phyloP scores from a whole-genome alignment of 2,888 invertebrate genomes.

The Lymantria monacha region DNA sequence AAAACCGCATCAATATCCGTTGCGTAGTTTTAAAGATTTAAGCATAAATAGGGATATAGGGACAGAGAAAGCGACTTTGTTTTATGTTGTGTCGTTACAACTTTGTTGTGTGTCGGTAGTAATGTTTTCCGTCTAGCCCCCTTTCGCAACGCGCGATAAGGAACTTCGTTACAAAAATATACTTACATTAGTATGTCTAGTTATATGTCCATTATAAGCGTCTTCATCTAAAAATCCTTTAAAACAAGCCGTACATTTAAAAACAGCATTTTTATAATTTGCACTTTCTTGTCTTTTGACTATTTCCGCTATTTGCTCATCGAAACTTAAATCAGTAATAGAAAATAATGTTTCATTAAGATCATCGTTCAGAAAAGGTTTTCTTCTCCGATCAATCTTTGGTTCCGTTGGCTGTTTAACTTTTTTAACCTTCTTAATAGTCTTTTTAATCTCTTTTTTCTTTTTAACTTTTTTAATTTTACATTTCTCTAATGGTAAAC shows the following conservation, averaged over 20 bases:
- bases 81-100: too few relatives aligned
- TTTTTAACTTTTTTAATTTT: slow-evolving; percentile 30
- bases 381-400: slow-evolving; percentile 60
- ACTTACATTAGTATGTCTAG: slow-evolving; percentile 64
- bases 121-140: too few relatives aligned
- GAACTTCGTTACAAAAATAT: neutral
- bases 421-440: slow-evolving; percentile 7
- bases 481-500: slow-evolving; percentile 45
- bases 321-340: slow-evolving; percentile 54
- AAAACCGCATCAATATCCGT: too few relatives aligned
- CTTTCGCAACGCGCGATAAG: too few relatives aligned
- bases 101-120: too few relatives aligned
- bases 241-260: slow-evolving; percentile 63
- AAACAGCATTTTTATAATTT: slow-evolving; percentile 64
- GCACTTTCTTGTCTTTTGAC: slow-evolving; percentile 59
- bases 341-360: slow-evolving; percentile 65
- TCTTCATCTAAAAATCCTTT: slow-evolving; percentile 69
- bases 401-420: slow-evolving; percentile 33
- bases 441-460: neutral
- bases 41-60: too few relatives aligned
- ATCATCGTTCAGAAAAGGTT: slow-evolving; percentile 65
- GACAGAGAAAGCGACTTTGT: too few relatives aligned
- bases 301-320: slow-evolving; percentile 69
- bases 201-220: slow-evolving; percentile 62
- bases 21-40: too few relatives aligned